Conservation (phyloP, 2,113 vertebrate genomes). For the Camelus bactrianus region DNA sequence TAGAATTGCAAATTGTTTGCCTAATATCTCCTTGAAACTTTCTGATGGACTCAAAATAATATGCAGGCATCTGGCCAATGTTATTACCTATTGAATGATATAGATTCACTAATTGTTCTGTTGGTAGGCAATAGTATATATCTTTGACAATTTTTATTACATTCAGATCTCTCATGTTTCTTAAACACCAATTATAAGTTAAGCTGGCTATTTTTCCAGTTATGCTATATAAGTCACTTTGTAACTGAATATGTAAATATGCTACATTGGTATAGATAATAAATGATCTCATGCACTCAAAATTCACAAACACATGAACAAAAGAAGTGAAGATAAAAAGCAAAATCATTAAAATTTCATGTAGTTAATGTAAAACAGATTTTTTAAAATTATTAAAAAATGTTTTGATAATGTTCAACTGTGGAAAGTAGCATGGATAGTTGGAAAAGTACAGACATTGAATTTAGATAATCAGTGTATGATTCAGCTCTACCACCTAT, state of each 20-base stretch:
- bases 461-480: neutral
- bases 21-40: neutral
- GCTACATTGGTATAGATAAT: neutral
- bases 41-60: neutral
- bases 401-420: neutral
- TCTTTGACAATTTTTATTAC: neutral
- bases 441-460: neutral
- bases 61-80: neutral
- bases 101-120: neutral
- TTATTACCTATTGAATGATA: neutral
- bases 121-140: neutral
- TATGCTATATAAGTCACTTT: neutral
- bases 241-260: neutral
- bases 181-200: neutral
- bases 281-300: neutral
- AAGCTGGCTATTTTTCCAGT: neutral
- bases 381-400: neutral
- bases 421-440: neutral
- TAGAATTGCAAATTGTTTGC: neutral
- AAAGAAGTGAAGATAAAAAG: neutral
- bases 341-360: neutral
- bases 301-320: neutral
- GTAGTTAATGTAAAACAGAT: neutral
- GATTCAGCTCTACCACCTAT: neutral
- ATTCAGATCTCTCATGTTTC: neutral